Conservation (phyloP, 2,888 invertebrate species). For the Luperina nickerlii region DNA sequence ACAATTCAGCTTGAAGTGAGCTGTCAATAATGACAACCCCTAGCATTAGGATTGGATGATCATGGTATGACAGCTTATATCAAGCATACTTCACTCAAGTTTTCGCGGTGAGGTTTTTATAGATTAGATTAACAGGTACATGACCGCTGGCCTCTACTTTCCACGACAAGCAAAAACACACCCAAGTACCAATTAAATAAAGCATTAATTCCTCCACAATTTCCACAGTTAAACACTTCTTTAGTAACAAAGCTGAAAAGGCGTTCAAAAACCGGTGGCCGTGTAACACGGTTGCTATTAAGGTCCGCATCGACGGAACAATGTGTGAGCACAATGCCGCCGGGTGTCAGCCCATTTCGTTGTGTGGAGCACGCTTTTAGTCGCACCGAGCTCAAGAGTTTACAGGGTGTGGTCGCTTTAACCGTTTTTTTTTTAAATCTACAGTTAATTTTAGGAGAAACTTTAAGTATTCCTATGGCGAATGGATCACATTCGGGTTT, state of each 20-base stretch:
- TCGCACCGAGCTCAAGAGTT: constrained; percentile 43
- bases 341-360: constrained; percentile 72
- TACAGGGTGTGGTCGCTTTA: constrained; percentile 31
- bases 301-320: constrained; percentile 73
- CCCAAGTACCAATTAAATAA: constrained; percentile 14
- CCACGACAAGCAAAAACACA: not conserved
- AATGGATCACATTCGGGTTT: too few species aligned
- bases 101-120: not conserved
- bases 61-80: not conserved
- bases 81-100: not conserved
- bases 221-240: constrained; percentile 24
- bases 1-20: not conserved
- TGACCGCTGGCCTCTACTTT: not conserved
- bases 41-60: not conserved
- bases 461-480: not conserved
- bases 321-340: constrained; percentile 71
- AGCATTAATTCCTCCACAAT: constrained; percentile 16
- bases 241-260: constrained; percentile 36
- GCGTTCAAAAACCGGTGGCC: constrained; percentile 57
- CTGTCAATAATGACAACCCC: not conserved
- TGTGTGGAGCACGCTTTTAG: constrained; percentile 76
- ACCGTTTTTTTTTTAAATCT: not conserved
- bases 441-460: not conserved
- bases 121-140: not conserved
- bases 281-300: constrained; percentile 64